These are phyloP conservation scores for Tichodroma muraria DNA, from an alignment of 2,113 vertebrate species.

Conservation along the genomic window DNA sequence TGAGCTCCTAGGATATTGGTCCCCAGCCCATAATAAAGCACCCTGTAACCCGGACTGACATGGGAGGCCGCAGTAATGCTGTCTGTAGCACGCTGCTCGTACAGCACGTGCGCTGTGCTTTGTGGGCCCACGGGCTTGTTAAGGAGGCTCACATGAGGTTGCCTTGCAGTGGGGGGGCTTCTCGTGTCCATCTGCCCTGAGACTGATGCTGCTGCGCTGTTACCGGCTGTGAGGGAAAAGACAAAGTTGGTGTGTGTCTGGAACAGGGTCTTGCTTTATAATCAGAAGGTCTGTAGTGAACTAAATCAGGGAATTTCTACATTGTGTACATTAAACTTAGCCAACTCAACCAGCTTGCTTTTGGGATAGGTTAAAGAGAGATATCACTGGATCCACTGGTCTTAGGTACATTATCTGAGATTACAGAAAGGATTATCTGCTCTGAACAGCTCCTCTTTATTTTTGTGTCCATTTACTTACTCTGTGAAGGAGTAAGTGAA, in stretches of 20 bases:
- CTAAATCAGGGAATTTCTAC: background rate
- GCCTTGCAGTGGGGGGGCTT: background rate
- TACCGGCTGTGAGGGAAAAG: background rate
- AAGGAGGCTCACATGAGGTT: background rate
- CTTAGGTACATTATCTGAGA: background rate
- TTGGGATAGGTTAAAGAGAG: background rate
- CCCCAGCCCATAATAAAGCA: background rate
- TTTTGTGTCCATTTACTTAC: background rate
- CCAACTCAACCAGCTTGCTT: background rate
- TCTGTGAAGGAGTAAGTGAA: background rate
- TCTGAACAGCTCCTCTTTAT: background rate
- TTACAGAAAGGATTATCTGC: background rate
- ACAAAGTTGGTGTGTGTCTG: background rate
- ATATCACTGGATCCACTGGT: background rate
- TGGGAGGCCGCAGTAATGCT: background rate
- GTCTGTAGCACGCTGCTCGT: background rate
- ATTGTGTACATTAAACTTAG: background rate
- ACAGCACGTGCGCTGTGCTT: background rate
- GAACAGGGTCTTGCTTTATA: background rate
- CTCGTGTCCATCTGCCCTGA: background rate
- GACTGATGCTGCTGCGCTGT: background rate
- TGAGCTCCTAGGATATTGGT: slow-evolving; percentile 27
- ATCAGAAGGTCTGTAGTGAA: background rate
- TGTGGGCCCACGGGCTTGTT: background rate
- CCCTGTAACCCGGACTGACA: background rate